These are phyloP conservation scores for Cliona cf. orientalis DNA, from an alignment of 37 sponge, comb jelly and placozoan species.

Conservation along the genomic window DNA sequence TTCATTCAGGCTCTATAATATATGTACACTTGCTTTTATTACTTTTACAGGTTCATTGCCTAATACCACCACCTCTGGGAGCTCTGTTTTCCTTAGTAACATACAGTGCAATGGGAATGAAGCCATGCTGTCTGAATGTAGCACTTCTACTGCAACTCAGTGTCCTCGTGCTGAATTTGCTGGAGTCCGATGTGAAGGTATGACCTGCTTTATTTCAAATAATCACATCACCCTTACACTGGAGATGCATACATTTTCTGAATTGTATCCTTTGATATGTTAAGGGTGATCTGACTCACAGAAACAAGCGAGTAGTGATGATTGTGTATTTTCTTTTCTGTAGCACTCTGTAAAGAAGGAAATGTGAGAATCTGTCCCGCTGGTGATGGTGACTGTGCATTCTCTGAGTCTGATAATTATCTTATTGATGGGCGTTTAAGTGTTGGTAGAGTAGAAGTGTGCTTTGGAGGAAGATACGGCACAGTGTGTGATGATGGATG, in stretches of 20 bases:
- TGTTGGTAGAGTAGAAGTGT: constrained; percentile 56
- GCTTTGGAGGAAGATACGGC: constrained; percentile 27
- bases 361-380: constrained; percentile 11
- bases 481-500: constrained; percentile 48
- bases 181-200: constrained; percentile 52
- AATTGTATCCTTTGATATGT: too few relatives aligned
- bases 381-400: neutral
- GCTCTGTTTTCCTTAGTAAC: constrained; percentile 42
- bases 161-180: constrained; percentile 34
- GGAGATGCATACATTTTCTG: too few relatives aligned
- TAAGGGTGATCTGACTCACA: too few relatives aligned
- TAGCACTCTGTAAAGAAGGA: constrained; percentile 27
- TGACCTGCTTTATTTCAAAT: neutral
- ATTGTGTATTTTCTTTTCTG: neutral
- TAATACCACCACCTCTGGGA: neutral
- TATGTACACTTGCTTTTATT: too few relatives aligned
- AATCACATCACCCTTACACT: neutral
- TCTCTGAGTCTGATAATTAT: neutral
- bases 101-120: constrained; percentile 55
- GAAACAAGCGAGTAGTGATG: too few relatives aligned
- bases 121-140: constrained; percentile 32
- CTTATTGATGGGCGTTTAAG: constrained; percentile 29
- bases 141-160: neutral
- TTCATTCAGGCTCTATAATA: too few relatives aligned
- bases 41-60: neutral